Evolutionary conservation across 1,140 invertebrate species (phyloP), one percentile per base, ranked within the genome.

Genomic region (Hycleus phaleratus): DNA sequence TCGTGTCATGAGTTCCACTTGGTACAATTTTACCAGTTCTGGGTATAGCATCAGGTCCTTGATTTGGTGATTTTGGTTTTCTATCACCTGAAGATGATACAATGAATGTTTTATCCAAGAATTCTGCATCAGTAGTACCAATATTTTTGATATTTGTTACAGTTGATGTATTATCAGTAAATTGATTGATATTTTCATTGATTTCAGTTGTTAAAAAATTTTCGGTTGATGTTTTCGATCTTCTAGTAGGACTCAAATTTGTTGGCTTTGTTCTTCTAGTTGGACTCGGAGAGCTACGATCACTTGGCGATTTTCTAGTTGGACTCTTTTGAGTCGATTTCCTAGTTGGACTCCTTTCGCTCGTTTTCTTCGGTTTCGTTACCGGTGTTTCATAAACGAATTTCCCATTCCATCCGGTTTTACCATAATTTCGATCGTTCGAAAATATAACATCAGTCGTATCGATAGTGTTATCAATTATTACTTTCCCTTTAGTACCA

Each of bases 331-430:
- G 3, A 7, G 0, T 12, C 8, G 49, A 7, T 49, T 49, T 49
- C 25, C 42, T 56, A 12, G 47, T 10, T 32, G 26, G 11, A 18
- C 18, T 7, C 42, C 26, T 9, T 38, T 44, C 5, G 32, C 25
- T n/a, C 55, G 48, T 24, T 4, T 48, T 42, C 47, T 7, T 26
- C 10, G 32, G 26, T 47, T 18, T 49, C 46, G 32, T 49, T 26
- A 38, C 39, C 2, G 67, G 62, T 18, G 51, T 49, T 61, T 71
- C 69, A 38, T 66, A 68, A 7, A 59, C 62, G 51, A 72, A 72
- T 51, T 69, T 50, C 7, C 71, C 71, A 60, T 71, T 72, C 71
- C 71, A 72, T 11, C 67, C 68, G 42, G 67, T 68, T 61, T 70
- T 69, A 40, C 69, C 71, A 56, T 71, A 71, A 46, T 62, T 69